Evolutionary conservation across 2,888 invertebrate species (phyloP).

Genomic region (Lapara coniferarum): DNA sequence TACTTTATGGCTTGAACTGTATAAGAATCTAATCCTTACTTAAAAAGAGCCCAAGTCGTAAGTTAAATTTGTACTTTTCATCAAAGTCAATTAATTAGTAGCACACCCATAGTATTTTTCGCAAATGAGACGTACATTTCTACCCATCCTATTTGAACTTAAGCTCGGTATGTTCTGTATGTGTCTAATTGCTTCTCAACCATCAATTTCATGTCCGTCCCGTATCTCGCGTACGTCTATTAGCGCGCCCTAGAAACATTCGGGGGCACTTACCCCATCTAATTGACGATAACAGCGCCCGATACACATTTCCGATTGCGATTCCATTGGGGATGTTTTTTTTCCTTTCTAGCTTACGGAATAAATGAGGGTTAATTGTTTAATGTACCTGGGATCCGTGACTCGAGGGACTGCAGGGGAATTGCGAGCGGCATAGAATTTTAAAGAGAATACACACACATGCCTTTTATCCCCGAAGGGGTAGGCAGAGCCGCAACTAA

Average conservation of each 20-base stretch:
- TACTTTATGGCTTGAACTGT: no score
- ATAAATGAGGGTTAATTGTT: constrained; percentile 26
- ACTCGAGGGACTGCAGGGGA: neutral
- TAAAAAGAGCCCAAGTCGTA: no score
- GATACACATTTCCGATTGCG: constrained; percentile 51
- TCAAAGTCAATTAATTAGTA: neutral
- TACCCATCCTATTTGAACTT: neutral
- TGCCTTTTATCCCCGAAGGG: no score
- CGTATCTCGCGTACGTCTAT: constrained; percentile 4
- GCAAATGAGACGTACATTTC: neutral
- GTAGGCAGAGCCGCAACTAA: no score
- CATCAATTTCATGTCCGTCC: constrained; percentile 5
- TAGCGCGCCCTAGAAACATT: constrained; percentile 28
- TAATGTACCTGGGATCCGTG: constrained; percentile 23
- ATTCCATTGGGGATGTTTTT: constrained; percentile 43
- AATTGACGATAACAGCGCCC: constrained; percentile 57
- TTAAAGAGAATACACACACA: no score
- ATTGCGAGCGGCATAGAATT: neutral
- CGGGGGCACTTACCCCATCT: constrained; percentile 39
- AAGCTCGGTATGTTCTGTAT: neutral
- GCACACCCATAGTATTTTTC: neutral
- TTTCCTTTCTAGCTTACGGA: constrained; percentile 45
- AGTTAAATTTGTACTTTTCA: neutral
- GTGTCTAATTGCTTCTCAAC: neutral
- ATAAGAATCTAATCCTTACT: no score